A percentile compares a stretch with the other conserved stretches of the same genome.
Conservation (phyloP, 2,797 vertebrate genomes). For the Coendou prehensilis region DNA sequence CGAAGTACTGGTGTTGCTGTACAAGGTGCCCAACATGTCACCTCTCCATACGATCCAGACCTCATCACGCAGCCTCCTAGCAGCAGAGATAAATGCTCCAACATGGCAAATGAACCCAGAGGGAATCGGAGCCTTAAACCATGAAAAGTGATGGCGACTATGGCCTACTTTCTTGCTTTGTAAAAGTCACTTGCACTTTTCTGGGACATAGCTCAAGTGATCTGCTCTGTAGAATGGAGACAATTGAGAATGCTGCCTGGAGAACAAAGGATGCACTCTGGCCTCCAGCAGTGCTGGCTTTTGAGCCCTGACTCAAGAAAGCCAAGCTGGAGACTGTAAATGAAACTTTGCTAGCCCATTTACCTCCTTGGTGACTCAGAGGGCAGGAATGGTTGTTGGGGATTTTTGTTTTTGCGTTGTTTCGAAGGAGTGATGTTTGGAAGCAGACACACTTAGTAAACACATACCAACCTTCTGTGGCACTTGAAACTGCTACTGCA, state of each 20-base stretch:
- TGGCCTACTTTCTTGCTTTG: constrained; percentile 73
- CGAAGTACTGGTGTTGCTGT: background rate
- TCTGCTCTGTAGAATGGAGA: background rate
- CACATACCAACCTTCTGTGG: background rate
- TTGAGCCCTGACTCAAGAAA: background rate
- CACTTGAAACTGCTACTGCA: background rate
- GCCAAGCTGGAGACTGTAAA: background rate
- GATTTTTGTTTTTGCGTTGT: constrained; percentile 28
- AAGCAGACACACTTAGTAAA: constrained; percentile 28
- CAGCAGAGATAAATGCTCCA: constrained; percentile 60
- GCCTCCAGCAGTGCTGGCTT: background rate
- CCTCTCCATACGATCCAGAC: background rate
- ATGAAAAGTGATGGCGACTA: constrained; percentile 59
- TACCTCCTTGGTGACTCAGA: constrained; percentile 27
- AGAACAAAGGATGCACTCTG: background rate
- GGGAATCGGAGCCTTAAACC: constrained; percentile 46
- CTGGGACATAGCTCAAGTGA: constrained; percentile 43
- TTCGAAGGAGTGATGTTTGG: constrained; percentile 56
- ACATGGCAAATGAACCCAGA: constrained; percentile 44
- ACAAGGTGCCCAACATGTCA: background rate
- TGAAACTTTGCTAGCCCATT: background rate
- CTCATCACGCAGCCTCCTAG: background rate
- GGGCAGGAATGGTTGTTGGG: constrained; percentile 21
- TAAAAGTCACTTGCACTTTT: constrained; percentile 73
- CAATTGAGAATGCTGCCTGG: background rate